A percentile compares a stretch with the other conserved stretches of the same genome.
Evolutionary conservation across 2,888 invertebrate genomes (phyloP).

Genomic region (Norana najaformis): DNA sequence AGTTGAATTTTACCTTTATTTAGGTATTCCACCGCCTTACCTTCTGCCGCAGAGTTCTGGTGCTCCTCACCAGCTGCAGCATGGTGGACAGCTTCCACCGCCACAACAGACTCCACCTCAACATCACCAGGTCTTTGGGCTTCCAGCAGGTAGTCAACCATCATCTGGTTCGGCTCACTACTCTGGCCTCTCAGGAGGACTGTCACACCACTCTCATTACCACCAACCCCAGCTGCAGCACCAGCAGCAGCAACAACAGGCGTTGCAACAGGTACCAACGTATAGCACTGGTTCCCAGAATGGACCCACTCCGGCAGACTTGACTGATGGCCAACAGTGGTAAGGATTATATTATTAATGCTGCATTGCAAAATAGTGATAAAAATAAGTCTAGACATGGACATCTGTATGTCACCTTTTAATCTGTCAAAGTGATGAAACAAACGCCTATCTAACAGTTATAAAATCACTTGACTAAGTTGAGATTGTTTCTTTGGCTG

Average conservation of each 20-base stretch:
- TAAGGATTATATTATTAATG: background rate
- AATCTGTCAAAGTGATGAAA: background rate
- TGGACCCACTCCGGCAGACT: background rate
- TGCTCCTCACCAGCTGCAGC: conserved; percentile 24
- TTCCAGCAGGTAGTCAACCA: background rate
- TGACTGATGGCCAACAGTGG: conserved; percentile 9
- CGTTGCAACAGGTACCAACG: conserved; percentile 21
- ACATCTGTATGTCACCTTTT: background rate
- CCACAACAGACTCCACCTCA: conserved; percentile 30
- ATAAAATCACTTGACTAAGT: background rate
- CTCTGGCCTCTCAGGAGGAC: conserved; percentile 24
- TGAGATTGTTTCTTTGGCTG: background rate
- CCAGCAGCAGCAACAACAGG: conserved; percentile 29
- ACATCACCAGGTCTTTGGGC: conserved; percentile 35
- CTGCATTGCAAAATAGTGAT: background rate
- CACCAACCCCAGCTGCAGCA: conserved; percentile 36
- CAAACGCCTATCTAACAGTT: background rate
- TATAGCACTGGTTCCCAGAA: background rate
- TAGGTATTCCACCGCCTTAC: conserved; percentile 17
- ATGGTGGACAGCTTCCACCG: conserved; percentile 8
- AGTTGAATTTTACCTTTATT: background rate
- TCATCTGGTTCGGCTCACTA: background rate
- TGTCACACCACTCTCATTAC: conserved; percentile 37
- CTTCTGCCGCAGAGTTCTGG: background rate
- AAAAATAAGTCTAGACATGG: background rate